Base-by-base conservation (phyloP, 1,140 invertebrate species). In the Dreissena rostriformis region DNA sequence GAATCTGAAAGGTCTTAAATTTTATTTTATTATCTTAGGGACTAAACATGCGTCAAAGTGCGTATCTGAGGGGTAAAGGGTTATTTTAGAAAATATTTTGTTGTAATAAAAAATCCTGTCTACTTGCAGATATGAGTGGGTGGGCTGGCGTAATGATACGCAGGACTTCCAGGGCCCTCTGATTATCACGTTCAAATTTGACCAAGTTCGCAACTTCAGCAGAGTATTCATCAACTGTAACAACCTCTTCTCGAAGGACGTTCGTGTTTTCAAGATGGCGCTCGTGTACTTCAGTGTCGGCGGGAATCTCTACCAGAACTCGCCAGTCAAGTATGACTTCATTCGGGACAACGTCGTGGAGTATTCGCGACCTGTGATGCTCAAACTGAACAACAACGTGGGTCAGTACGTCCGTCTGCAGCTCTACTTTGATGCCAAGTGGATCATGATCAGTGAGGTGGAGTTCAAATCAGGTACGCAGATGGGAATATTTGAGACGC, bases 361-460 rank as follows among this genome's bases (percentile, higher is more conserved):
- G 90, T 95, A 95, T 57, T 96, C 97, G 0, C 95, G 97, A 39
- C 97, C 97, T 92, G 96, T 98, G 51, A 96, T 96, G 85, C 97
- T 98, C 88, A 96, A 96, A 88, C 95, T 98, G 28, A 96, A 97
- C 92, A 96, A 98, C 88, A 95, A 96, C 14, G 95, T 98, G 51
- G 97, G 97, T 5, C 95, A 95, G 90, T 97, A 96, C 93, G 95
- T 98, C 53, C 96, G 96, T 88, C 94, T 98, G 22, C 95, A 96
- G 88, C 94, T 98, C 14, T 95, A 95, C 87, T 98, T 98, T 93
- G 96, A 97, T 15, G 95, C 97, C 5, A 95, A 95, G 77, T 98
- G 97, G 97, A 97, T 98, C 85, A 96, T 98, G 92, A 95, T 98
- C 88, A 97, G 97, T 92, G 97, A 98, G 94, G 95, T 39, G 39